Percentiles rank a stretch among this genome's conserved stretches.
Conservation (phyloP, 2,797 vertebrate genomes). For the Trachops cirrhosus region DNA sequence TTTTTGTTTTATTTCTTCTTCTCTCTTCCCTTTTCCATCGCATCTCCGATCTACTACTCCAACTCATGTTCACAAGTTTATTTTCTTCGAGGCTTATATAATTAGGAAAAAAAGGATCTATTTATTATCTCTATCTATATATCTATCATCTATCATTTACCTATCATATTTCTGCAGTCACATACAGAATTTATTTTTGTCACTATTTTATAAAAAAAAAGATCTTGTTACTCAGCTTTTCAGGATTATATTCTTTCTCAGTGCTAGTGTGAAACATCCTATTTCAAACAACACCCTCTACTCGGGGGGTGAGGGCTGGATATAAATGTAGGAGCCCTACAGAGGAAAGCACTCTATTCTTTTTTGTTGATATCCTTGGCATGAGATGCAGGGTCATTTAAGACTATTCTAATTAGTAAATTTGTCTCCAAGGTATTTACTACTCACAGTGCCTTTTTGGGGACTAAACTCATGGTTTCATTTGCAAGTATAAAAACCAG, state of each 20-base stretch:
- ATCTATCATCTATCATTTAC: background rate
- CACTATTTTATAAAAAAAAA: background rate
- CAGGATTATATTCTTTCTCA: background rate
- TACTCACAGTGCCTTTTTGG: background rate
- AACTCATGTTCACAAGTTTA: background rate
- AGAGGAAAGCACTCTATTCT: background rate
- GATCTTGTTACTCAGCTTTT: background rate
- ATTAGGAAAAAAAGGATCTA: background rate
- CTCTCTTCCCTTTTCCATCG: background rate
- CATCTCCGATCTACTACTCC: background rate
- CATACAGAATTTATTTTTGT: background rate
- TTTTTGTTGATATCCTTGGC: background rate
- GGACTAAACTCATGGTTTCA: background rate
- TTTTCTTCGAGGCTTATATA: background rate
- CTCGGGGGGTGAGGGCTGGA: fast-evolving
- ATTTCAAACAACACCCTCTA: background rate
- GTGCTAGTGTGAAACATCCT: background rate
- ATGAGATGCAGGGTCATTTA: background rate
- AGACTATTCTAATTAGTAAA: background rate
- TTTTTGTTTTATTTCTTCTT: background rate
- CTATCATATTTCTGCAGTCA: background rate
- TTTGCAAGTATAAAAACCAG: background rate
- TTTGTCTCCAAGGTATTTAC: background rate
- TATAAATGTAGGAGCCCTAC: background rate
- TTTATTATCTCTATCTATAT: background rate